Conservation (phyloP, 2,797 vertebrate genomes). For the Gymnocypris eckloni region DNA sequence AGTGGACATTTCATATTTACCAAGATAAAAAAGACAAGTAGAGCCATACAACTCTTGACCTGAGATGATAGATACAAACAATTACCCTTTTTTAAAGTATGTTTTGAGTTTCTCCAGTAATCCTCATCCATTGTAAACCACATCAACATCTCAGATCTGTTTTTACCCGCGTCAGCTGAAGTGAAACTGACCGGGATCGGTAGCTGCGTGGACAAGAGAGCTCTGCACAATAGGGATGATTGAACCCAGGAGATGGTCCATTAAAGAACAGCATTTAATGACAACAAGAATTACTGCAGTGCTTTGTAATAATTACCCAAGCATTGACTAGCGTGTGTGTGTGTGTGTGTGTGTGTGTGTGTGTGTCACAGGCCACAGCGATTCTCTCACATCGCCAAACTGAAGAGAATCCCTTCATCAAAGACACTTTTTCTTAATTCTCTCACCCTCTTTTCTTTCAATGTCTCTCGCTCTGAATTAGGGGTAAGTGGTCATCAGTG, state of each 20-base stretch:
- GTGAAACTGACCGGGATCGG: slow-evolving; percentile 34
- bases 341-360: neutral
- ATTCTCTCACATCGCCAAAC: slow-evolving; percentile 60
- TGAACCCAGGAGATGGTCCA: slow-evolving; percentile 64
- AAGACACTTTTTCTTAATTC: slow-evolving; percentile 62
- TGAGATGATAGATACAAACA: neutral
- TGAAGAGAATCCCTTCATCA: slow-evolving; percentile 73
- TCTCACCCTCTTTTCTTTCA: slow-evolving; percentile 18
- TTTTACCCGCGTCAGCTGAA: neutral
- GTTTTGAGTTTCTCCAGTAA: slow-evolving; percentile 25
- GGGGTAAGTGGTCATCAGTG: slow-evolving; percentile 81
- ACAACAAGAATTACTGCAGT: slow-evolving; percentile 36
- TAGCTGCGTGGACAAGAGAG: neutral
- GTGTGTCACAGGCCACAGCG: neutral
- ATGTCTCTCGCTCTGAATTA: slow-evolving; percentile 72
- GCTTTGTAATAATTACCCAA: slow-evolving; percentile 60
- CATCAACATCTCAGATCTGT: slow-evolving; percentile 9
- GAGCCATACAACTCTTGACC: neutral
- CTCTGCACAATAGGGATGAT: slow-evolving; percentile 81
- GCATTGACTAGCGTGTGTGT: neutral
- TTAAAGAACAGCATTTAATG: slow-evolving; percentile 50
- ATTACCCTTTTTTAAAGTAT: slow-evolving; percentile 1
- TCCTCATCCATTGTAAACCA: neutral
- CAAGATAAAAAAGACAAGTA: neutral
- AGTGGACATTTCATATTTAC: neutral